phyloP scores from a whole-genome alignment of 1,140 invertebrate species.

The Neelides sp. region DNA sequence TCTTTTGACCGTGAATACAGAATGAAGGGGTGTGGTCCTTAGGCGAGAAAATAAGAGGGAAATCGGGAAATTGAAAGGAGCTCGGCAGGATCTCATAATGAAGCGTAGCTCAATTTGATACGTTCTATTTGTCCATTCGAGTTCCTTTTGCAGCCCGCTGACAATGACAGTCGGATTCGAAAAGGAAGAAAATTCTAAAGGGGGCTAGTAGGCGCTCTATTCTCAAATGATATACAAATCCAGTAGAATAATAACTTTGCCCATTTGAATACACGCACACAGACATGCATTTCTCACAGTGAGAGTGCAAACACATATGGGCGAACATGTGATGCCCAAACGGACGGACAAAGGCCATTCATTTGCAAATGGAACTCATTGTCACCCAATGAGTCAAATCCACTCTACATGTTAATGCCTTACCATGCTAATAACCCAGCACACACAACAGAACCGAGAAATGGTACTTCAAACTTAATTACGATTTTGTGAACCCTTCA shows the following conservation, averaged over 20 bases:
- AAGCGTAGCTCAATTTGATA: conserved; percentile 10
- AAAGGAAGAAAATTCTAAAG: conserved; percentile 11
- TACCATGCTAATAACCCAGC: neutral
- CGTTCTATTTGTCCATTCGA: conserved; percentile 8
- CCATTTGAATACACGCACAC: neutral
- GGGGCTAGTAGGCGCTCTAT: neutral
- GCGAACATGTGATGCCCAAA: neutral
- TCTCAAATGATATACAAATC: neutral
- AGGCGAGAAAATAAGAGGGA: too few relatives aligned
- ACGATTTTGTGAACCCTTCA: too few relatives aligned
- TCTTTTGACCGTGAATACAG: conserved; percentile 5
- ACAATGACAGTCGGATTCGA: conserved; percentile 5
- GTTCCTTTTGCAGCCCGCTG: neutral
- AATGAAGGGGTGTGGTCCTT: neutral
- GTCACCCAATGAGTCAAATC: conserved; percentile 1
- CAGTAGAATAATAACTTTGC: neutral
- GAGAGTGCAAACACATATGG: neutral
- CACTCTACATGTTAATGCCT: conserved; percentile 7
- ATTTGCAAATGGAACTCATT: conserved; percentile 9
- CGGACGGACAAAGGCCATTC: neutral
- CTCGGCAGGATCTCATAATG: too few relatives aligned
- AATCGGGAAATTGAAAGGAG: too few relatives aligned
- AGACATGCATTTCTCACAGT: neutral
- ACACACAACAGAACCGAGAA: neutral
- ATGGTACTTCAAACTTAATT: conserved; percentile 8